Evolutionary conservation across 1,140 invertebrate genomes (phyloP), one percentile per base, ranked within the genome.

Genomic region (Drosophila mojavensis): DNA sequence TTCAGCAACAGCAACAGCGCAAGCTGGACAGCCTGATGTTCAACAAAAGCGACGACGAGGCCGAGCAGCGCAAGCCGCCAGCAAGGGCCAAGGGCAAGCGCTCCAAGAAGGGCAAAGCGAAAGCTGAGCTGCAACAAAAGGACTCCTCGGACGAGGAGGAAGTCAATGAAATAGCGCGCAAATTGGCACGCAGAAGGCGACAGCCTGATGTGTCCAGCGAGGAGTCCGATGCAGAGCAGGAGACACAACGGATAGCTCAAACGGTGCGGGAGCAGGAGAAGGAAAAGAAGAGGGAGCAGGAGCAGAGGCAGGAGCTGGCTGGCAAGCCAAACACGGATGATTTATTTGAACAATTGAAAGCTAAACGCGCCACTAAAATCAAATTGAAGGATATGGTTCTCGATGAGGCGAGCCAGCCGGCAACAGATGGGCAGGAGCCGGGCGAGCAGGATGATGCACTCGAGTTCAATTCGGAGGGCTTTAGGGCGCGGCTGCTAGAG

Each of bases 311-410:
- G 39, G 10, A 55, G 53, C 28, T 13, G 15, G 10, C 60, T 30
- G 45, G 68, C 54, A 79, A 77, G 43, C 77, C 75, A 59, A 81
- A 79, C 50, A 79, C 79, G 43, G 76, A 75, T 73, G 81, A 85
- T 79, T 81, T 91, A 80, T 91, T 91, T 80, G 83, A 91, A 75
- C 86, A 91, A 81, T 79, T 91, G 79, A 91, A 90, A 75, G 78
- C 90, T 69, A 82, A 91, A 74, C 78, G 79, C 48, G 73, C 78
- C 77, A 85, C 76, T 78, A 91, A 80, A 82, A 91, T 79, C 61
- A 90, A 79, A 76, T 69, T 88, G 67, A 60, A 48, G 58, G 85
- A 90, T 81, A 90, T 90, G 81, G 62, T 76, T 65, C 60, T 88
- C 75, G 75, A 74, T 81, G 78, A 85, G 60, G 65, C 81, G 65